A percentile compares a stretch with the other conserved stretches of the same genome.
These are phyloP conservation scores for Chalcosyrphus nemorum DNA, from an alignment of 2,888 invertebrate genomes.

Conservation along the genomic window DNA sequence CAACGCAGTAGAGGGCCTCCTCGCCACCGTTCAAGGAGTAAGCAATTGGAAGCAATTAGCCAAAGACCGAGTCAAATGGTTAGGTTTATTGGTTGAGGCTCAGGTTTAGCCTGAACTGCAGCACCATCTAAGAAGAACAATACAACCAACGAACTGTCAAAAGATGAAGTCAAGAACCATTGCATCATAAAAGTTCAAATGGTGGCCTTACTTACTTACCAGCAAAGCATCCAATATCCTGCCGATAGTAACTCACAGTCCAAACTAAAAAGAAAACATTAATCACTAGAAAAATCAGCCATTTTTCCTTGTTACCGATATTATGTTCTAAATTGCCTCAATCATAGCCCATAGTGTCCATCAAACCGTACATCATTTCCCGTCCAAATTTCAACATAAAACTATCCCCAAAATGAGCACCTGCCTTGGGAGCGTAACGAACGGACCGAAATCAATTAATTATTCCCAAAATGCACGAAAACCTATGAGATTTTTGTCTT, in stretches of 20 bases:
- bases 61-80: too few species aligned
- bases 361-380: constrained; percentile 60
- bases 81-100: too few species aligned
- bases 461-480: constrained; percentile 39
- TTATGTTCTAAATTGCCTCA: constrained; percentile 38
- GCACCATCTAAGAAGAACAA: too few species aligned
- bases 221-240: neutral
- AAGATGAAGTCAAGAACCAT: too few species aligned
- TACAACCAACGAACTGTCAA: too few species aligned
- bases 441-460: constrained; percentile 60
- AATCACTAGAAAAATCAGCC: constrained; percentile 33
- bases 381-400: constrained; percentile 46
- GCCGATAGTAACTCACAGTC: neutral
- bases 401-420: constrained; percentile 57
- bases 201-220: too few species aligned
- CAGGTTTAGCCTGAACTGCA: too few species aligned
- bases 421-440: constrained; percentile 60
- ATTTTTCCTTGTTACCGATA: constrained; percentile 1
- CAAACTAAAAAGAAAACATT: constrained; percentile 33
- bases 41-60: too few species aligned
- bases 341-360: constrained; percentile 51
- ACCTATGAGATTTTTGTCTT: neutral
- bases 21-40: too few species aligned
- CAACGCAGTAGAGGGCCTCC: too few species aligned
- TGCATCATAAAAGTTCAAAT: too few species aligned